phyloP scores from a whole-genome alignment of 2,113 vertebrate genomes.

The Glaucidium brasilianum region DNA sequence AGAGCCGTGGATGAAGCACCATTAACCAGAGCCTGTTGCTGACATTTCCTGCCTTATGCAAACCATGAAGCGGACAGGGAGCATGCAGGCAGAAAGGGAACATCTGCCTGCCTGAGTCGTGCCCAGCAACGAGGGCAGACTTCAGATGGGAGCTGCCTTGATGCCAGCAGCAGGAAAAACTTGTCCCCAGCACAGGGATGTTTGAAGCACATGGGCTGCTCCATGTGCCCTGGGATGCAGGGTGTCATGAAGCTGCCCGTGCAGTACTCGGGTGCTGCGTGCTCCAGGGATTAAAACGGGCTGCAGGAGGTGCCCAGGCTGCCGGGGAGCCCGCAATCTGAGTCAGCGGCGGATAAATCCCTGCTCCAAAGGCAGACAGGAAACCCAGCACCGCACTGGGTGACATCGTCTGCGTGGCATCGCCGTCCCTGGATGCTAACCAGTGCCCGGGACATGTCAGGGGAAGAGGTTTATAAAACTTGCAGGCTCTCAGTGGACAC shows the following conservation, averaged over 20 bases:
- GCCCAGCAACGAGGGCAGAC: not conserved
- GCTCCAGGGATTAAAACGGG: not conserved
- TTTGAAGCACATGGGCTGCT: accelerated
- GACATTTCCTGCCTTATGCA: not conserved
- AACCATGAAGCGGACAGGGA: not conserved
- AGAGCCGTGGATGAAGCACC: not conserved
- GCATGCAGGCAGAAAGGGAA: not conserved
- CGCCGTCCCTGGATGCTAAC: accelerated
- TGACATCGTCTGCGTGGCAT: accelerated
- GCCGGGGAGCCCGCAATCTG: accelerated
- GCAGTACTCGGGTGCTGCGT: accelerated
- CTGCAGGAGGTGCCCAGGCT: not conserved
- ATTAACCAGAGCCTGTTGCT: not conserved
- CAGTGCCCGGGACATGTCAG: not conserved
- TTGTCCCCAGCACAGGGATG: not conserved
- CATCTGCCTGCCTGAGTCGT: not conserved
- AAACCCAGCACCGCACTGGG: accelerated
- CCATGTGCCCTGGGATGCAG: accelerated
- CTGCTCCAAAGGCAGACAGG: accelerated
- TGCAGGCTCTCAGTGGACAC: not conserved
- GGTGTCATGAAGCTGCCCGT: accelerated
- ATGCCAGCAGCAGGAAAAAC: not conserved
- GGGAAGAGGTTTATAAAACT: not conserved
- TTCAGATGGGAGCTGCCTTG: accelerated
- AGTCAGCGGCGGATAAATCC: accelerated